Percentiles rank a stretch among this genome's conserved stretches.
phyloP scores from a whole-genome alignment of 2,797 vertebrate genomes.

The Dendrocincla tyrannina region DNA sequence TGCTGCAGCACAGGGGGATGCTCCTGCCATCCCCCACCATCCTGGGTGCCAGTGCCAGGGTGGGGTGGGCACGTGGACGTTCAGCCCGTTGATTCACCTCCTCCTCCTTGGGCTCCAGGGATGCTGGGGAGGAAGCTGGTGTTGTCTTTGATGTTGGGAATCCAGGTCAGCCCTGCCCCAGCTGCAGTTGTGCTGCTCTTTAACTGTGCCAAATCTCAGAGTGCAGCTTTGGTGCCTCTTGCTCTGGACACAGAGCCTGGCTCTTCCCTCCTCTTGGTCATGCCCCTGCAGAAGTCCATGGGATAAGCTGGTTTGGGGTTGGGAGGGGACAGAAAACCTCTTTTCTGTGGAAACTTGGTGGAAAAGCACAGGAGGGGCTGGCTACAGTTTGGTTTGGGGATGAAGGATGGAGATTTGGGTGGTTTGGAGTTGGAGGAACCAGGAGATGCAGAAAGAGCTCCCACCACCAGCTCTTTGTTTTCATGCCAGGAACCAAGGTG shows the following conservation, averaged over 20 bases:
- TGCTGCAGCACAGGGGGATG: neutral
- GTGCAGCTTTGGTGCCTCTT: accelerated
- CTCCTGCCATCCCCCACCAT: neutral
- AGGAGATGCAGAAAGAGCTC: neutral
- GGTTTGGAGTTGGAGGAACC: neutral
- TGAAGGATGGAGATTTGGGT: neutral
- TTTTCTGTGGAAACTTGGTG: neutral
- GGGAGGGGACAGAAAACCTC: neutral
- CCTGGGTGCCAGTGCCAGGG: neutral
- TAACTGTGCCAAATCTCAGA: neutral
- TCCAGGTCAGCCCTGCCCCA: neutral
- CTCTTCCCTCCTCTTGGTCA: neutral
- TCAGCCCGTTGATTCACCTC: neutral
- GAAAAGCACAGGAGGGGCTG: neutral
- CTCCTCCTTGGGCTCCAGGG: neutral
- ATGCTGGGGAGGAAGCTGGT: neutral
- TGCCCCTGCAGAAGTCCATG: neutral
- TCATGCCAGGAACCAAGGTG: neutral
- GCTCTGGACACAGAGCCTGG: accelerated
- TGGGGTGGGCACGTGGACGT: accelerated
- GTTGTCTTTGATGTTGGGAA: neutral
- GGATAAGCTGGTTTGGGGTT: neutral
- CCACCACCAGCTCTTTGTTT: neutral
- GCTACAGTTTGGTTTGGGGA: neutral
- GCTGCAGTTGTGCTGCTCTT: neutral